Percentiles rank a stretch among this genome's conserved stretches.
These are phyloP conservation scores for Morone chrysops DNA, from an alignment of 2,113 vertebrate genomes.

Conservation along the genomic window DNA sequence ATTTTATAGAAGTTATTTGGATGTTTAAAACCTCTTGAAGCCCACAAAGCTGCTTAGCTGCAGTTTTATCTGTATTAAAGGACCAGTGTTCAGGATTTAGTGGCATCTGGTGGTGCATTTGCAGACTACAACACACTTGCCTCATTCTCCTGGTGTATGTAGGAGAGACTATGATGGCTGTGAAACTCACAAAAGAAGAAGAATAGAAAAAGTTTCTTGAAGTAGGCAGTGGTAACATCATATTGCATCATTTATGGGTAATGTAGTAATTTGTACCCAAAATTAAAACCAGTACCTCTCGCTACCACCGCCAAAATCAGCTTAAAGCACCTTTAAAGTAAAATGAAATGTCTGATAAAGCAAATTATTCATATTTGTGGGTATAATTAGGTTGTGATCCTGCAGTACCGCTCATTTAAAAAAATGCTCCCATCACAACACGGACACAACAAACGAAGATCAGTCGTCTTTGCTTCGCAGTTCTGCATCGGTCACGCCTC, in stretches of 20 bases:
- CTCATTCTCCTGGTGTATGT: no score
- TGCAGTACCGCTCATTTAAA: not conserved
- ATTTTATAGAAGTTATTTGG: no score
- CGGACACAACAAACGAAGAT: conserved; percentile 44
- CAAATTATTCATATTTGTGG: not conserved
- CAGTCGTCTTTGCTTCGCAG: conserved; percentile 32
- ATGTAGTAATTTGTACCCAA: not conserved
- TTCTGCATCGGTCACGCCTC: conserved; percentile 68
- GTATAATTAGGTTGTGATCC: not conserved
- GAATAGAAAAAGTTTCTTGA: not conserved
- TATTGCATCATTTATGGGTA: conserved; percentile 6
- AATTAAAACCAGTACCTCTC: not conserved
- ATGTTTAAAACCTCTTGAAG: no score
- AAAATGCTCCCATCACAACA: not conserved
- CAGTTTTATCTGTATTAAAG: no score
- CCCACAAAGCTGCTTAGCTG: no score
- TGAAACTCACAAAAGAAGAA: no score
- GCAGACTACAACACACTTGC: no score
- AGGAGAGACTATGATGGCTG: no score
- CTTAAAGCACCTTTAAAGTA: not conserved
- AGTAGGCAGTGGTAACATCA: not conserved
- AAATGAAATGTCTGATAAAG: not conserved
- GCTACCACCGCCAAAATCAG: not conserved
- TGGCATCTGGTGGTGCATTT: no score
- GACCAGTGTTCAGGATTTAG: no score